Base-by-base conservation (phyloP, 2,797 vertebrate genomes). In the Nannoperca obscura region DNA sequence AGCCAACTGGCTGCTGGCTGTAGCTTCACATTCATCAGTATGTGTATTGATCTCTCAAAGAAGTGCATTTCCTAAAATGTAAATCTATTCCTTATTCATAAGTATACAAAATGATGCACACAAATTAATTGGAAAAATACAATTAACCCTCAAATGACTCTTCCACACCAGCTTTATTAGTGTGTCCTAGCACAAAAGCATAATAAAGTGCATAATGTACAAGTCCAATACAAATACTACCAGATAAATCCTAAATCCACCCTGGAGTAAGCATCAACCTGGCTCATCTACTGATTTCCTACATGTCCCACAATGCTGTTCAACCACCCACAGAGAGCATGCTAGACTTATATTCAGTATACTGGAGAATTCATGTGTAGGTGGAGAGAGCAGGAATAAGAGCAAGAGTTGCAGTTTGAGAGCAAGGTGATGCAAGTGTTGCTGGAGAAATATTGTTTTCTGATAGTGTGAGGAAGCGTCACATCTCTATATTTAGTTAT, bases 361-460 rank as follows among this genome's bases (percentile, higher is more conserved):
- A 1, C 73, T 66, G 66, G 36, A 38, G 68, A 78, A 71, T 76
- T 34, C 20, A 47, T 78, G 83, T 82, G 88, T 83, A 65, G 86
- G 86, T 30, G 71, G 78, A 57, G 63, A 80, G 80, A 70, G 62
- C 42, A 71, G 71, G 49, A 74, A 68, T 44, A 27, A 78, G 67
- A 80, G 79, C n/a, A 11, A 24, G 71, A 64, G 17, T 53, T 66
- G 59, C 77, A 66, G 83, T 72, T 76, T 55, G 57, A 78, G 68
- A 71, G 54, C 47, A 65, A 64, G 49, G 80, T 82, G 68, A 80
- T 40, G 61, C 27, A 15, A 27, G 55, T 52, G 70, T 24, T 52
- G 63, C 12, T 8, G 66, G 54, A 76, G 59, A 58, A 73, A 78
- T 59, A 65, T 57, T 59, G 53, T 69, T 70, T 49, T 61, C 30